phyloP scores from a whole-genome alignment of 2,113 vertebrate genomes.

The Clarias gariepinus region DNA sequence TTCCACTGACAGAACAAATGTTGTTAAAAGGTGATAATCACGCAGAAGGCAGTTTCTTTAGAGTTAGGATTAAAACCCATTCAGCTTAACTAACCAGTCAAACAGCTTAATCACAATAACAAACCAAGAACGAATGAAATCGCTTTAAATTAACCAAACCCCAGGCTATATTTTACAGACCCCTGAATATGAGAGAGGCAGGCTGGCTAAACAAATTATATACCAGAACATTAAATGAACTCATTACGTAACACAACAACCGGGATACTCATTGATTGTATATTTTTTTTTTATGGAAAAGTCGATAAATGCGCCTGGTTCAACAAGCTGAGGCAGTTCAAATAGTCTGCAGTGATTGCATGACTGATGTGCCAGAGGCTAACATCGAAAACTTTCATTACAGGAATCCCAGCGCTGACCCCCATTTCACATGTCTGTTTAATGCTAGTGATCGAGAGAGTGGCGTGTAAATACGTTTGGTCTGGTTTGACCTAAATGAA shows the following conservation, averaged over 20 bases:
- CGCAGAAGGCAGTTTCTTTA: not conserved
- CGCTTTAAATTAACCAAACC: not conserved
- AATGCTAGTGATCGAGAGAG: not conserved
- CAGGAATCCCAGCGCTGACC: constrained; percentile 53
- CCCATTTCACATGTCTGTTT: constrained; percentile 42
- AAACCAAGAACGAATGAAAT: not conserved
- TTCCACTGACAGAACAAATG: not conserved
- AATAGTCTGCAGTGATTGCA: constrained; percentile 23
- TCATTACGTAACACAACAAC: constrained; percentile 23
- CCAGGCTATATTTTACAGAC: not conserved
- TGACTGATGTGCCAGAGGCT: constrained; percentile 61
- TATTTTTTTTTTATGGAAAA: constrained; percentile 9
- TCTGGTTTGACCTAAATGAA: constrained; percentile 26
- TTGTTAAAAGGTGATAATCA: not conserved
- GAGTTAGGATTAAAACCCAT: not conserved
- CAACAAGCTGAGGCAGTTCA: not conserved
- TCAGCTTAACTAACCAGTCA: not conserved
- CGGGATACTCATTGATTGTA: not conserved
- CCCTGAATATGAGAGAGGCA: not conserved
- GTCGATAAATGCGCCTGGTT: constrained; percentile 8
- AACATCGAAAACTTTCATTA: constrained; percentile 62
- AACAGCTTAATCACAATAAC: not conserved
- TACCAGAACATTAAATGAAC: constrained; percentile 6
- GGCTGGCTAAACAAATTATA: not conserved
- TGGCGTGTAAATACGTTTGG: constrained; percentile 9